Conservation (phyloP, 2,888 invertebrate species). For the Emmelina monodactyla region DNA sequence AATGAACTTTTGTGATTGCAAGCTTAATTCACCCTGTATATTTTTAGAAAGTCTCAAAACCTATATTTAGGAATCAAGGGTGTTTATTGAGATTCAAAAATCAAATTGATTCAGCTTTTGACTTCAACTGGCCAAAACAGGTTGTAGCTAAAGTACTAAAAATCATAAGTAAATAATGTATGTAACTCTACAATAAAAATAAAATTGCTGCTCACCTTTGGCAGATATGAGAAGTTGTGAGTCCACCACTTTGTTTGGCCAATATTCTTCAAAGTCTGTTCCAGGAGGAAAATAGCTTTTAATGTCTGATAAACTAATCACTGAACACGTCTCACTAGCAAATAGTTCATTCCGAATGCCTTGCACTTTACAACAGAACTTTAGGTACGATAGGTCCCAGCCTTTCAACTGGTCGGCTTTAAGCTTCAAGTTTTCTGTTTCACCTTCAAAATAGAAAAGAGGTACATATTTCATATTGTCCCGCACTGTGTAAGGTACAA, state of each 20-base stretch:
- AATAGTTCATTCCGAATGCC: constrained; percentile 91
- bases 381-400: constrained; percentile 92
- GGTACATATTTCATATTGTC: constrained; percentile 89
- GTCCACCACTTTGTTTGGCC: constrained; percentile 90
- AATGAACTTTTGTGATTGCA: too few species aligned
- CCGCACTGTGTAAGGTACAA: constrained; percentile 89
- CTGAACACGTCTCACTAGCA: constrained; percentile 89
- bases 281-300: constrained; percentile 90
- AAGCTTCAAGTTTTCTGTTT: constrained; percentile 88
- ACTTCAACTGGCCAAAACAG: too few species aligned
- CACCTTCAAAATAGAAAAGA: constrained; percentile 86
- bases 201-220: constrained; percentile 63
- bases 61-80: too few species aligned
- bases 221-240: constrained; percentile 78
- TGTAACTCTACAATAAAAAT: too few species aligned
- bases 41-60: too few species aligned
- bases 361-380: constrained; percentile 94
- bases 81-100: too few species aligned
- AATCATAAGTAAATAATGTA: too few species aligned
- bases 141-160: too few species aligned
- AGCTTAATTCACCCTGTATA: too few species aligned
- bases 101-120: too few species aligned
- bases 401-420: constrained; percentile 88
- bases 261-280: constrained; percentile 90
- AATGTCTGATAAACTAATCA: constrained; percentile 89